Percentiles rank a stretch among this genome's conserved stretches.
Conservation (phyloP, 2,797 vertebrate species). For the Sebastes alutus region DNA sequence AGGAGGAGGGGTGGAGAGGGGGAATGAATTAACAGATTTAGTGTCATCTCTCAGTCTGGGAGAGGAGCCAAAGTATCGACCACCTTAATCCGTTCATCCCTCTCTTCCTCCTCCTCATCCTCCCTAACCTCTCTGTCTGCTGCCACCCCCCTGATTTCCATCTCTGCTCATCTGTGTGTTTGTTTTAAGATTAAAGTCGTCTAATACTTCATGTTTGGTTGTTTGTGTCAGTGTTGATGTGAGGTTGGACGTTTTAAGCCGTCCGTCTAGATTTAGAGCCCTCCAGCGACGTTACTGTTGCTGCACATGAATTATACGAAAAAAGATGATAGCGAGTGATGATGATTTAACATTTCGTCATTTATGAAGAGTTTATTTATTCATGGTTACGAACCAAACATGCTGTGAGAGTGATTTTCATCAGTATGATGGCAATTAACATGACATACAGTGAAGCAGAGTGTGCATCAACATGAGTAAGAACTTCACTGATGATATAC, state of each 20-base stretch:
- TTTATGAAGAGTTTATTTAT: background rate
- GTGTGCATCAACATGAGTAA: background rate
- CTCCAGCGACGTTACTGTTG: background rate
- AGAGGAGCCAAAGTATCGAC: slow-evolving; percentile 80
- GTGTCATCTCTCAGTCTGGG: slow-evolving; percentile 84
- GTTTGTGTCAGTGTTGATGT: slow-evolving; percentile 1
- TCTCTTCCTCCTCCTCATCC: slow-evolving; percentile 69
- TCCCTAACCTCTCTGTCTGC: slow-evolving; percentile 59
- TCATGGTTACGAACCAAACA: background rate
- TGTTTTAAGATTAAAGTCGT: slow-evolving; percentile 58
- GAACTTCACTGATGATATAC: background rate
- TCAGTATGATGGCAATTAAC: background rate
- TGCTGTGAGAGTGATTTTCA: background rate
- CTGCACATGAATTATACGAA: background rate
- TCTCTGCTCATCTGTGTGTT: slow-evolving; percentile 43
- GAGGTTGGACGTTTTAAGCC: slow-evolving; percentile 9
- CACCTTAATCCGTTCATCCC: slow-evolving; percentile 81
- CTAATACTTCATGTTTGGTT: slow-evolving; percentile 60
- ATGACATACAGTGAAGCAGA: background rate
- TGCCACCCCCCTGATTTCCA: slow-evolving; percentile 39
- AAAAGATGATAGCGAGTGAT: background rate
- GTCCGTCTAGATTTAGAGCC: slow-evolving; percentile 22
- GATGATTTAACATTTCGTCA: background rate
- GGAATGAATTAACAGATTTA: slow-evolving; percentile 82
- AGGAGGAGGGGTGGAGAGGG: slow-evolving; percentile 20